phyloP scores from a whole-genome alignment of 2,888 invertebrate genomes.

The Stenotaenia linearis region DNA sequence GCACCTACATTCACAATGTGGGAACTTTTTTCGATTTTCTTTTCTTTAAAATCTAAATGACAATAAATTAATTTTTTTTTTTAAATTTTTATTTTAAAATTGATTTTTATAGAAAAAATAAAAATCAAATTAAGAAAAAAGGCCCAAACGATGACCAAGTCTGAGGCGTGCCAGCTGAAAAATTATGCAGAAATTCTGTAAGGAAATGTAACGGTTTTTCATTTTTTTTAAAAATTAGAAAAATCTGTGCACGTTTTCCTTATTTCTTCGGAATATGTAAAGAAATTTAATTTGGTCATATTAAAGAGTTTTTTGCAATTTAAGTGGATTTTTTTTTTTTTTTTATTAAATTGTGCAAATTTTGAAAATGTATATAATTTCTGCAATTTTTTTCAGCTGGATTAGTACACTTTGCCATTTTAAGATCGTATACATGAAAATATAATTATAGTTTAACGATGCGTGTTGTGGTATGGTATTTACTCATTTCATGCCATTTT shows the following conservation, averaged over 20 bases:
- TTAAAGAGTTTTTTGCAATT: no score
- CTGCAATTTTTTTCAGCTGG: no score
- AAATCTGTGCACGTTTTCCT: no score
- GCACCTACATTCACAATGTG: constrained; percentile 6
- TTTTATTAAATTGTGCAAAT: no score
- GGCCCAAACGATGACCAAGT: background rate
- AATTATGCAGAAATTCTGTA: no score
- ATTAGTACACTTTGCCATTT: background rate
- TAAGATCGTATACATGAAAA: constrained; percentile 11
- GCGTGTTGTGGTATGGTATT: background rate
- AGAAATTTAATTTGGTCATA: no score
- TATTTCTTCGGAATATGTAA: no score
- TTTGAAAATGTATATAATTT: no score
- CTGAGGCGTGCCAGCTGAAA: no score
- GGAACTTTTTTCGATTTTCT: background rate
- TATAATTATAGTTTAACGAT: constrained; percentile 3
- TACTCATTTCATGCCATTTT: background rate
- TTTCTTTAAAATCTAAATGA: background rate
- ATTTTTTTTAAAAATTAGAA: no score
- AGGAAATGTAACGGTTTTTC: no score
- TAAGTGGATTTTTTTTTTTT: no score
- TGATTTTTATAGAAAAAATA: background rate
- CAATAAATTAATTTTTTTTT: background rate
- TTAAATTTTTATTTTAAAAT: background rate
- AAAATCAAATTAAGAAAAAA: background rate